These are phyloP conservation scores for Leptopilina myrica DNA, from an alignment of 2,888 invertebrate genomes.

Conservation along the genomic window DNA sequence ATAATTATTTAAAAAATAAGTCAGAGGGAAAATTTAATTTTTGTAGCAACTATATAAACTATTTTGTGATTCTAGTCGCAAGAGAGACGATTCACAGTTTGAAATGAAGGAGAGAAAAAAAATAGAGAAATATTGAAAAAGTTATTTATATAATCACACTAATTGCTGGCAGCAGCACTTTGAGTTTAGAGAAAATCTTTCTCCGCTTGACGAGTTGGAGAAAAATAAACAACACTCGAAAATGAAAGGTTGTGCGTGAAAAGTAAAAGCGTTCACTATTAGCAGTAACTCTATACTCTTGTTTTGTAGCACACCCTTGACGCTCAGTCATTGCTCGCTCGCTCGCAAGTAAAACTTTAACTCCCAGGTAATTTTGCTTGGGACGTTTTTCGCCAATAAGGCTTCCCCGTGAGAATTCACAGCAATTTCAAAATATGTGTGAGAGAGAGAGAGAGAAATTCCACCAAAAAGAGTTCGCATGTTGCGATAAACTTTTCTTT, in stretches of 20 bases:
- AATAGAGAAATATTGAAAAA: too few species aligned
- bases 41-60: too few species aligned
- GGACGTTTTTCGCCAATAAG: slow-evolving; percentile 26
- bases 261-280: slow-evolving; percentile 46
- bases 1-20: too few species aligned
- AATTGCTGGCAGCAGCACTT: too few species aligned
- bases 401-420: slow-evolving; percentile 6
- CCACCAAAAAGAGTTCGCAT: background rate
- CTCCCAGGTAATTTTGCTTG: slow-evolving; percentile 37
- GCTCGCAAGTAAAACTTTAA: slow-evolving; percentile 1
- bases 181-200: too few species aligned
- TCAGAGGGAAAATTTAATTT: too few species aligned
- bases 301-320: slow-evolving; percentile 39
- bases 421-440: background rate
- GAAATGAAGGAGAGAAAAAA: too few species aligned
- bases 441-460: background rate
- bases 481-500: background rate
- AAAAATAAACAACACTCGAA: slow-evolving; percentile 13
- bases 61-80: too few species aligned
- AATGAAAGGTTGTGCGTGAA: background rate
- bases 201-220: too few species aligned
- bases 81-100: too few species aligned
- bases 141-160: too few species aligned
- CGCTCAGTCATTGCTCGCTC: slow-evolving; percentile 5
- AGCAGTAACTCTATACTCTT: slow-evolving; percentile 50